Evolutionary conservation across 2,113 vertebrate genomes (phyloP), one percentile per base, ranked within the genome.

Genomic region (Agapornis roseicollis): DNA sequence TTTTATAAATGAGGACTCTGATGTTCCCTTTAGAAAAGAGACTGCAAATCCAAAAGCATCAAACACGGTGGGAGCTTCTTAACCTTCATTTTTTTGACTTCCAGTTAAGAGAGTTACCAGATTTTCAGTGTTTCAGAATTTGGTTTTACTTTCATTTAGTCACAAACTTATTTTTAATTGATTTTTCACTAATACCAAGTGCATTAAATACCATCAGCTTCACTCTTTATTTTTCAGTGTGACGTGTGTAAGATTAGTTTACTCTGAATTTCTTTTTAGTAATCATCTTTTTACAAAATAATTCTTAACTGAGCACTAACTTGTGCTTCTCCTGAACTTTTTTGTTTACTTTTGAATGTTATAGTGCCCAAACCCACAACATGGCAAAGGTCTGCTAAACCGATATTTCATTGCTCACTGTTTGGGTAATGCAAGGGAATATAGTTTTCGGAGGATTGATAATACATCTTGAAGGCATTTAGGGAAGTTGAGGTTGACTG

Each of bases 1-100:
- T n/a, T 92, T 80, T 31, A 28, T 91, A 53, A 93, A 61, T 84
- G 89, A 93, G 71, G 72, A 93, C 64, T 15, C 28, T 70, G 69
- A 50, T 76, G 46, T 76, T 96, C 80, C 80, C 73, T 41, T 80
- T 80, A 39, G 42, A 49, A 98, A 96, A 89, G 90, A 91, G 22
- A 7, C 56, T 70, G 44, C 61, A 78, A 95, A 71, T 65, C 31
- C 35, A 24, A 96, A 92, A 56, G 96, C 92, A 53, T 78, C 94
- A 49, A 89, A 93, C 68, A 72, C 11, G 65, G 96, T 94, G 78
- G 82, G 96, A 74, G 49, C n/a, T n/a, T 93, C 72, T 74, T 88
- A 73, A 41, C 29, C 31, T 90, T 68, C 55, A 10, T 91, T 95
- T 95, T 29, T 94, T 65, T 46, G 23, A 41, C 39, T 68, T 90